These are phyloP conservation scores for Spheniscus humboldti DNA, from an alignment of 2,797 vertebrate species.

Conservation along the genomic window DNA sequence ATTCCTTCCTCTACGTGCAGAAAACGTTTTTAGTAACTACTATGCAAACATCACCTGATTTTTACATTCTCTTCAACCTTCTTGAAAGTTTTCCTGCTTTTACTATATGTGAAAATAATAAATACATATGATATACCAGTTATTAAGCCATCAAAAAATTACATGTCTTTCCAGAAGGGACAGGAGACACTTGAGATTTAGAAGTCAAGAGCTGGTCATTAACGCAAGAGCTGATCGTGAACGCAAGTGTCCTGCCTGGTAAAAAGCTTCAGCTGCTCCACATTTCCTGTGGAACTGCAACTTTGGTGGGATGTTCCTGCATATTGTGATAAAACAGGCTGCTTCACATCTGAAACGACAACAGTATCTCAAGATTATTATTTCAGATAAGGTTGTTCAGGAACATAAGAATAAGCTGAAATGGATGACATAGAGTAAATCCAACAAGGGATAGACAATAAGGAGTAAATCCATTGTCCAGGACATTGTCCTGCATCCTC, in stretches of 20 bases:
- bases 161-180: conserved; percentile 3
- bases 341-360: conserved; percentile 39
- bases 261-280: conserved; percentile 10
- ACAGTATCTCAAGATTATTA: neutral
- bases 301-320: neutral
- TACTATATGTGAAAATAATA: conserved; percentile 68
- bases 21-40: conserved; percentile 3
- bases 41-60: neutral
- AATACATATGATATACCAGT: conserved; percentile 64
- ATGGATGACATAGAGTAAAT: neutral
- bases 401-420: neutral
- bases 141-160: conserved; percentile 34
- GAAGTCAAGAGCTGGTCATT: neutral
- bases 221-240: neutral
- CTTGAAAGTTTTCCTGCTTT: conserved; percentile 8
- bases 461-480: neutral
- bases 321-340: neutral
- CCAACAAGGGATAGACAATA: neutral
- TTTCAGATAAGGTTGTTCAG: neutral
- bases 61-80: conserved; percentile 31
- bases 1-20: conserved; percentile 17
- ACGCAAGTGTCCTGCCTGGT: neutral
- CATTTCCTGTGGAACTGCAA: neutral
- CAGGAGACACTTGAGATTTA: neutral
- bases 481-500: neutral